Evolutionary conservation across 2,888 invertebrate species (phyloP).

Genomic region (Keiferia lycopersicella): DNA sequence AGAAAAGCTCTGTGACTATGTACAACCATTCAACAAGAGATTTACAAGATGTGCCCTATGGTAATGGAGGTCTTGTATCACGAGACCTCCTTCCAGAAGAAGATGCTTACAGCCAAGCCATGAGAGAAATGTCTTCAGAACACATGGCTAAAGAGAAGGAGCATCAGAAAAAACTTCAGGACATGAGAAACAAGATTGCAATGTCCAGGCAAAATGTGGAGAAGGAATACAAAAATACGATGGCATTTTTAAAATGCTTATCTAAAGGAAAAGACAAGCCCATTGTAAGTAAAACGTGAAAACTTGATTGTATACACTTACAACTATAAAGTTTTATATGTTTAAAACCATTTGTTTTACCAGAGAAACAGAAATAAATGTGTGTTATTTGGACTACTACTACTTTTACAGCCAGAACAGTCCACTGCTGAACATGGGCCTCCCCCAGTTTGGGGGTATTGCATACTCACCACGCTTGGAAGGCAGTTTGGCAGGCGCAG

Average conservation of each 20-base stretch:
- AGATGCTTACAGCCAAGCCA: slow-evolving; percentile 68
- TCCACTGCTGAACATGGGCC: too few species aligned
- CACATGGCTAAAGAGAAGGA: slow-evolving; percentile 41
- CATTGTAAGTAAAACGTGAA: slow-evolving; percentile 48
- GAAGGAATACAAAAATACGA: slow-evolving; percentile 71
- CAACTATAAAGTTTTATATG: too few species aligned
- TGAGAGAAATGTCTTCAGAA: slow-evolving; percentile 49
- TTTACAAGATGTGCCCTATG: slow-evolving; percentile 48
- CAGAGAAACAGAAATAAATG: too few species aligned
- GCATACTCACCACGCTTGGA: too few species aligned
- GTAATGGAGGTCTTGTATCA: slow-evolving; percentile 51
- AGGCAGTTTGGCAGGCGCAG: too few species aligned
- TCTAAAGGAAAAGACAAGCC: slow-evolving; percentile 59
- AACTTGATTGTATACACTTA: too few species aligned
- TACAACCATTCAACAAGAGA: slow-evolving; percentile 69
- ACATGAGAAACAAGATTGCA: slow-evolving; percentile 62
- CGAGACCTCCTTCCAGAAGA: slow-evolving; percentile 55
- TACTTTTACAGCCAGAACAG: too few species aligned
- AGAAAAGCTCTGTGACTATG: slow-evolving; percentile 57
- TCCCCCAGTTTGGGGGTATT: too few species aligned
- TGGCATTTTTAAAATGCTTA: slow-evolving; percentile 65
- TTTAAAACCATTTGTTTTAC: too few species aligned
- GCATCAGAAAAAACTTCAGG: slow-evolving; percentile 50
- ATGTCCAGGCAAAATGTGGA: slow-evolving; percentile 85
- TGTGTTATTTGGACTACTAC: too few species aligned